Percentiles rank a stretch among this genome's conserved stretches.
Conservation (phyloP, 2,797 vertebrate species). For the Xenopus petersii region DNA sequence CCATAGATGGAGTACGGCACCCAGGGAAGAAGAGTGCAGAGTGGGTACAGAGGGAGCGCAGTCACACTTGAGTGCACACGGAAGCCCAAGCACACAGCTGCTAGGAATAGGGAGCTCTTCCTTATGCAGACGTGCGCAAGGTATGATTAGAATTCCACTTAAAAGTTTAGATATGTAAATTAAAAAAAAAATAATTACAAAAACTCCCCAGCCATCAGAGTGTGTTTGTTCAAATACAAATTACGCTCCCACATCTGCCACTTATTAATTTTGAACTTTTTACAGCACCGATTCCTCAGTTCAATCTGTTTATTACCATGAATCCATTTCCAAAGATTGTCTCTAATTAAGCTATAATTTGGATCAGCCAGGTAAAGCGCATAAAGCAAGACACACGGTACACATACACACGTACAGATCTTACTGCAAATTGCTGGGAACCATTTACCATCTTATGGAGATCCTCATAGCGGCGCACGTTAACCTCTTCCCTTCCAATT, state of each 20-base stretch:
- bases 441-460: conserved; percentile 23
- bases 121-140: conserved; percentile 41
- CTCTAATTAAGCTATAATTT: conserved; percentile 51
- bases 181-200: conserved; percentile 50
- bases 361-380: conserved; percentile 46
- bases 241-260: conserved; percentile 50
- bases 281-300: conserved; percentile 47
- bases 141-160: conserved; percentile 51
- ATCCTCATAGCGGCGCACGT: not conserved
- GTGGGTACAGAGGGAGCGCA: not conserved
- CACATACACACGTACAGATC: conserved; percentile 37
- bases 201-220: conserved; percentile 50
- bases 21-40: not conserved
- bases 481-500: conserved; percentile 27
- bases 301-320: conserved; percentile 51
- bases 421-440: conserved; percentile 38
- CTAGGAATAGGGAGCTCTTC: conserved; percentile 43
- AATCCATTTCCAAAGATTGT: conserved; percentile 51
- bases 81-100: conserved; percentile 38
- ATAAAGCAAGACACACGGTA: conserved; percentile 32
- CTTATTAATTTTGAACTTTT: conserved; percentile 51
- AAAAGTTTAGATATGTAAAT: conserved; percentile 51
- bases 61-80: conserved; percentile 34
- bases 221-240: conserved; percentile 51
- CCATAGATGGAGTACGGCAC: not conserved